Percentiles rank a stretch among this genome's conserved stretches.
Conservation (phyloP, 2,797 vertebrate species). For the Myiotriccus ornatus region DNA sequence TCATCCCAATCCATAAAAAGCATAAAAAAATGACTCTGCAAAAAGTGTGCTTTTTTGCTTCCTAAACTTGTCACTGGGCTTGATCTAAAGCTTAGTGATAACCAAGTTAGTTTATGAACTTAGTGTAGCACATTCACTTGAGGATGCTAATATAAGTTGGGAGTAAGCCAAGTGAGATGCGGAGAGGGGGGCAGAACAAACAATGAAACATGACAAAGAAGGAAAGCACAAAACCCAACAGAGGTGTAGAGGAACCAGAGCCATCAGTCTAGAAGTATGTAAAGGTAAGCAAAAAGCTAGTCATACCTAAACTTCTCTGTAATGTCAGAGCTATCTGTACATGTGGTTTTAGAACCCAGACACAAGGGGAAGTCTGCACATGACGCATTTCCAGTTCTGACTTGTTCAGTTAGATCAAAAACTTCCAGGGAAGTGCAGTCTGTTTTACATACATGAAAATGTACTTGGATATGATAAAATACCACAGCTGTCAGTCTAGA, state of each 20-base stretch:
- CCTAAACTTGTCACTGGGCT: background rate
- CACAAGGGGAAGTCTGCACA: background rate
- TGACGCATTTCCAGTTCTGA: background rate
- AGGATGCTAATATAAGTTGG: background rate
- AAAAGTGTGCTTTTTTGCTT: background rate
- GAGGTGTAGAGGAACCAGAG: background rate
- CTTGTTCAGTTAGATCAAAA: background rate
- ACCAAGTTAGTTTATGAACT: background rate
- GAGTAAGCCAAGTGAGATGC: background rate
- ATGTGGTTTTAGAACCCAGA: background rate
- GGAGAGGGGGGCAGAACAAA: background rate
- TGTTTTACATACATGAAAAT: slow-evolving; percentile 2
- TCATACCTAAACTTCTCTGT: background rate
- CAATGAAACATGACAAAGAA: background rate
- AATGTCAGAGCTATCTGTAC: background rate
- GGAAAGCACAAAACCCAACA: background rate
- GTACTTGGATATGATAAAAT: slow-evolving; percentile 9
- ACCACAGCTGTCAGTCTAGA: slow-evolving; percentile 8
- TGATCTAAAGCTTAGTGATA: background rate
- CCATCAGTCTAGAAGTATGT: background rate
- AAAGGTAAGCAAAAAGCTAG: background rate
- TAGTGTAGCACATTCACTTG: background rate
- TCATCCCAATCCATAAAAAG: background rate
- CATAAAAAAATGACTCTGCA: background rate
- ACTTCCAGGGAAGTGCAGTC: background rate